phyloP scores from a whole-genome alignment of 2,888 invertebrate species.

The Drosophila bunnanda region DNA sequence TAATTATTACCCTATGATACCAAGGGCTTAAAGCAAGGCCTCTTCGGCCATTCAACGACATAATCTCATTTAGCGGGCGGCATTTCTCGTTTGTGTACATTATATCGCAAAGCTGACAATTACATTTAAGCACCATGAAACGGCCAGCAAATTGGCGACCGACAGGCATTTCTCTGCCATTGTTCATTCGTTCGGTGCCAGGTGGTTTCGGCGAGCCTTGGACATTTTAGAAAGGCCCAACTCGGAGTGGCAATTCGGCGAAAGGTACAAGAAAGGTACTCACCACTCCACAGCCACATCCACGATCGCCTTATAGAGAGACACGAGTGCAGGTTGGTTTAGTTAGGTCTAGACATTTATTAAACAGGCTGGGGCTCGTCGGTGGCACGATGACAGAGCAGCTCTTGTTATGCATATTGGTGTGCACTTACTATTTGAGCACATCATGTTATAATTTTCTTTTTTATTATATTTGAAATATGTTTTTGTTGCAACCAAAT shows the following conservation, averaged over 20 bases:
- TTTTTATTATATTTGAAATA: constrained; percentile 28
- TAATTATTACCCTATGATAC: constrained; percentile 1
- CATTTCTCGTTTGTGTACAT: constrained; percentile 23
- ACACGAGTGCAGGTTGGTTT: constrained; percentile 36
- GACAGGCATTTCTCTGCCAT: constrained; percentile 47
- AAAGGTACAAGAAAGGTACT: constrained; percentile 44
- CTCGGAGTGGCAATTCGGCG: constrained; percentile 18
- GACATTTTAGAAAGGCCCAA: constrained; percentile 47
- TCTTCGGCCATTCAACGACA: constrained; percentile 12
- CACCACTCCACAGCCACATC: constrained; percentile 6
- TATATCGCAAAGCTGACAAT: constrained; percentile 27
- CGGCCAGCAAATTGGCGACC: constrained; percentile 48
- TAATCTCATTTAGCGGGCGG: constrained; percentile 36
- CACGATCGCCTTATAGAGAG: constrained; percentile 20
- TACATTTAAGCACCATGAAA: constrained; percentile 37
- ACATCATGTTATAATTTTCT: constrained; percentile 25
- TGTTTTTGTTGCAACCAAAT: constrained; percentile 59
- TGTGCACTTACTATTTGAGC: constrained; percentile 24
- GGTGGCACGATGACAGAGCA: constrained; percentile 15
- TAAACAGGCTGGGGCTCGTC: constrained; percentile 50
- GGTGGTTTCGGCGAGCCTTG: constrained; percentile 29
- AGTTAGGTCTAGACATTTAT: constrained; percentile 65
- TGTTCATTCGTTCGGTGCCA: constrained; percentile 29
- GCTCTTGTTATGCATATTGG: constrained; percentile 20
- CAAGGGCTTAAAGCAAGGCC: constrained; percentile 10